A percentile compares a stretch with the other conserved stretches of the same genome.
Evolutionary conservation across 2,113 vertebrate species (phyloP).

Genomic region (Oostethus manadensis): DNA sequence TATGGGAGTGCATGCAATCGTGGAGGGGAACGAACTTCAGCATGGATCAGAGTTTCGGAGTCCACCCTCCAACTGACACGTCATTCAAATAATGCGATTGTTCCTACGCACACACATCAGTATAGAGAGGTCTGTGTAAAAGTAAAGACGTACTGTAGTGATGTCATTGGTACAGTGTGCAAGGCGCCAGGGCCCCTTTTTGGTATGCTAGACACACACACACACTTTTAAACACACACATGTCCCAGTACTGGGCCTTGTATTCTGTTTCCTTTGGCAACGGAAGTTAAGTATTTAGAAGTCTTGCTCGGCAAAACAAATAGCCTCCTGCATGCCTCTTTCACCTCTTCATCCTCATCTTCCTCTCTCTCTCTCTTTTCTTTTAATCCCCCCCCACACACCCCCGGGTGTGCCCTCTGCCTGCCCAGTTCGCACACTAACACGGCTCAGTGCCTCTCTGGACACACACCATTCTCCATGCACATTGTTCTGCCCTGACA

Average conservation of each 20-base stretch:
- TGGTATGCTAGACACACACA: constrained; percentile 53
- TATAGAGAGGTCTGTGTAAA: constrained; percentile 53
- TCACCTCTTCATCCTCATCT: constrained; percentile 16
- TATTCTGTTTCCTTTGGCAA: constrained; percentile 66
- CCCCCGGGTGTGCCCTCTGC: constrained; percentile 30
- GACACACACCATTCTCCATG: constrained; percentile 72
- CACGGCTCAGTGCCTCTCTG: constrained; percentile 71
- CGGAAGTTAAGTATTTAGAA: constrained; percentile 65
- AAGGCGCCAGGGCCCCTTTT: constrained; percentile 36
- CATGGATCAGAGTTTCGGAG: too few species aligned
- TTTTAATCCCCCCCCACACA: neutral
- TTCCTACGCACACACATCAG: neutral
- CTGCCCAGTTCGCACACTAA: constrained; percentile 63
- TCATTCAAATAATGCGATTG: too few species aligned
- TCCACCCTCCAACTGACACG: too few species aligned
- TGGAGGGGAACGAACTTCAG: too few species aligned
- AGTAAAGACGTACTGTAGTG: constrained; percentile 48
- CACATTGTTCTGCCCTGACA: constrained; percentile 72
- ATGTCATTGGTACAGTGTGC: constrained; percentile 67
- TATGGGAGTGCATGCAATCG: too few species aligned
- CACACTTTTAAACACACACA: constrained; percentile 20
- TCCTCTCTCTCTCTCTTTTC: constrained; percentile 17
- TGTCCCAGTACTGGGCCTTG: constrained; percentile 40
- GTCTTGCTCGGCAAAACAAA: constrained; percentile 68
- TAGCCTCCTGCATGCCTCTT: constrained; percentile 40